Conservation (phyloP, 37 sponge, comb jelly and placozoan species). For the Beroe ovata region DNA sequence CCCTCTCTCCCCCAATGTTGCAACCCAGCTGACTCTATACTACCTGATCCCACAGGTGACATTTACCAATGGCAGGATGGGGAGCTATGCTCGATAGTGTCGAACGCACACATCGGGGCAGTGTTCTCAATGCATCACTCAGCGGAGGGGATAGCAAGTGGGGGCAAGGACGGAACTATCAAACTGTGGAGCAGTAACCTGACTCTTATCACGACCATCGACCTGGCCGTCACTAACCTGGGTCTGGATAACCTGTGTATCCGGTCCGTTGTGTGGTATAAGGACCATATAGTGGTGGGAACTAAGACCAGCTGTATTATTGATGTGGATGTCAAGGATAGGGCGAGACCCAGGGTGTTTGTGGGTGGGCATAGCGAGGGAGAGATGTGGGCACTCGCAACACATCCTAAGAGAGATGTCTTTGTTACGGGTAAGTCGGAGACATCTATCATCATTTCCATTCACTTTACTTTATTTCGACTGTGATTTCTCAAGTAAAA, state of each 20-base stretch:
- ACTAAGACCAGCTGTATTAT: slow-evolving; percentile 90
- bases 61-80: slow-evolving; percentile 85
- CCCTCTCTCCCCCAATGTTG: background rate
- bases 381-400: slow-evolving; percentile 92
- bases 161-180: slow-evolving; percentile 85
- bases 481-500: too few species aligned
- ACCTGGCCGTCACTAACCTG: slow-evolving; percentile 69
- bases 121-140: slow-evolving; percentile 72
- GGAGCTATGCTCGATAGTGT: slow-evolving; percentile 73
- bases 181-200: slow-evolving; percentile 81
- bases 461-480: too few species aligned
- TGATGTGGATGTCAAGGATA: slow-evolving; percentile 73
- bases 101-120: slow-evolving; percentile 77
- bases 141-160: slow-evolving; percentile 84
- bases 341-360: slow-evolving; percentile 73
- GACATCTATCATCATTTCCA: too few species aligned
- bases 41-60: slow-evolving; percentile 74
- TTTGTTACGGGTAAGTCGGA: slow-evolving; percentile 90
- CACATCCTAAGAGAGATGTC: slow-evolving; percentile 73
- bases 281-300: slow-evolving; percentile 80
- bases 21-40: too few species aligned
- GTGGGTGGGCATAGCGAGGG: slow-evolving; percentile 90
- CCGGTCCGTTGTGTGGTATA: slow-evolving; percentile 7
- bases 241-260: slow-evolving; percentile 70
- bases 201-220: slow-evolving; percentile 73